Base-by-base conservation (phyloP, 2,797 vertebrate genomes). In the Heliangelus exortis region DNA sequence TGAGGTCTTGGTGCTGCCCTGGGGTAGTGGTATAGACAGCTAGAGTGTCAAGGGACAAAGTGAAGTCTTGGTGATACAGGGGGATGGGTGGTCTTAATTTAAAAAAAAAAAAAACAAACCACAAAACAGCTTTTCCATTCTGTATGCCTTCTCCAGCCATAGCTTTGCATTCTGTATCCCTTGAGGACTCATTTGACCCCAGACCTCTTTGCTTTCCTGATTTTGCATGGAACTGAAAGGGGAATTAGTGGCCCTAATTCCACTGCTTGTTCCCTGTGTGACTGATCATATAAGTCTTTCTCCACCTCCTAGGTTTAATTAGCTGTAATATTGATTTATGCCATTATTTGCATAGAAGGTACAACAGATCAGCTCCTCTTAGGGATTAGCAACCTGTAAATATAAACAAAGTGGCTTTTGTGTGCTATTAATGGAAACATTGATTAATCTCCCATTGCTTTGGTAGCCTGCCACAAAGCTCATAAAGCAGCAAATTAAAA, bases 311-410 rank as follows among this genome's bases (percentile, higher is more conserved):
- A 78, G 51, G 48, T 93, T 95, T 92, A 86, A 71, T 94, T 88
- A 58, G 50, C 84, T 95, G 43, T 84, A 87, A 88, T 95, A 91
- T 87, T 96, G 58, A 93, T 94, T 91, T 81, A 82, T 91, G 34
- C 36, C 48, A 10, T 80, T 87, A 57, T 93, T 96, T 96, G 58
- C 48, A 71, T 87, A 73, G 74, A 74, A 91, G 25, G 65, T 88
- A 41, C 74, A 79, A 87, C 10, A 5, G 57, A 86, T 84, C 48
- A 78, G 61, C 28, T 95, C 62, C 54, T 96, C 63, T 73, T 82
- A 71, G 62, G 74, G 74, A 94, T 66, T 58, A 61, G 28, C 78
- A 87, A 89, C 29, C 61, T 88, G 73, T 92, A 93, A 96, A 80
- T 58, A 76, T 87, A 90, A 92, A 90, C 61, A 91, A 91, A 88